phyloP scores from a whole-genome alignment of 2,113 vertebrate species.

The Lophius piscatorius region DNA sequence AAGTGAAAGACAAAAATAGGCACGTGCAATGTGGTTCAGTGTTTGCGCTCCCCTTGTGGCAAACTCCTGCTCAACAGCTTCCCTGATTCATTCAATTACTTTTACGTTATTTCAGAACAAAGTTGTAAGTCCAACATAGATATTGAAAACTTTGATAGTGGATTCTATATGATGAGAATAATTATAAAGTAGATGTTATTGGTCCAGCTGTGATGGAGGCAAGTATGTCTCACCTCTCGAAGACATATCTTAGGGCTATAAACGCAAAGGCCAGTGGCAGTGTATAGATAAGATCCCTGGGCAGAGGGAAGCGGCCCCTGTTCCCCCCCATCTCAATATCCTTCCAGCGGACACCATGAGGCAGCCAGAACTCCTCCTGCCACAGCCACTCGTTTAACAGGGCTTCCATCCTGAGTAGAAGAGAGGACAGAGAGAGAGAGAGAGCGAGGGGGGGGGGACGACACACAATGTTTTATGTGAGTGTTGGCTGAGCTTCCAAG shows the following conservation, averaged over 20 bases:
- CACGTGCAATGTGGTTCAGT: not conserved
- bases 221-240: slow-evolving; percentile 85
- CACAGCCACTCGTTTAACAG: slow-evolving; percentile 87
- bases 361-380: slow-evolving; percentile 87
- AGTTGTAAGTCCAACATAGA: not conserved
- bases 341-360: slow-evolving; percentile 84
- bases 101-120: not conserved
- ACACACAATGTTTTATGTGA: not conserved
- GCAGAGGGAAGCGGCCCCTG: slow-evolving; percentile 76
- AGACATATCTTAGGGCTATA: slow-evolving; percentile 79
- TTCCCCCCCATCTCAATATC: slow-evolving; percentile 80
- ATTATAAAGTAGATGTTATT: not conserved
- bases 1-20: not conserved
- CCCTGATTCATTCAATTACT: not conserved
- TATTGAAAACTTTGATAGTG: not conserved
- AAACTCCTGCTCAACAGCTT: not conserved
- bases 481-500: not conserved
- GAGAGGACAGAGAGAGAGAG: slow-evolving; percentile 2
- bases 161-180: not conserved
- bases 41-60: not conserved
- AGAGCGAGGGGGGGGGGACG: not conserved
- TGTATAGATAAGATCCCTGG: slow-evolving; percentile 82
- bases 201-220: not conserved
- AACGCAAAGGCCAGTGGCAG: slow-evolving; percentile 85
- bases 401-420: slow-evolving; percentile 80